These are phyloP conservation scores for Mythimna ferrago DNA, from an alignment of 2,888 invertebrate species.

Conservation along the genomic window DNA sequence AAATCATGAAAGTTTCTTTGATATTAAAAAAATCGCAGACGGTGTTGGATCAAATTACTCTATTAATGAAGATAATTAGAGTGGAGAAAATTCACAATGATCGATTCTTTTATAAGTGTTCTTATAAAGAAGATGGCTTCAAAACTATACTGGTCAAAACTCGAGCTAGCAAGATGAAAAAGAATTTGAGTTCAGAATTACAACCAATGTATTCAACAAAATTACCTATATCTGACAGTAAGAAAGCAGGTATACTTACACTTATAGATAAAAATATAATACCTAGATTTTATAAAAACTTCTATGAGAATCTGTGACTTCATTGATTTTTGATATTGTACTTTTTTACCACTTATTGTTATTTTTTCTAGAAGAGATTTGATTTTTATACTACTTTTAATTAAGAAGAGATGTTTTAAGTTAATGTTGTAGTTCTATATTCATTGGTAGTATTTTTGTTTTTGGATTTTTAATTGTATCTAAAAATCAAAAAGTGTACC, in stretches of 20 bases:
- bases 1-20: not conserved
- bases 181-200: slow-evolving; percentile 18
- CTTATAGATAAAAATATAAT: slow-evolving; percentile 10
- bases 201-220: slow-evolving; percentile 23
- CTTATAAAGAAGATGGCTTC: not conserved
- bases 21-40: not conserved
- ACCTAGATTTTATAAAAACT: no score
- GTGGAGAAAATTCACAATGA: slow-evolving; percentile 3
- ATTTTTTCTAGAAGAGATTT: slow-evolving; percentile 1
- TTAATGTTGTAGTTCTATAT: no score
- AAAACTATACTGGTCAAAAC: slow-evolving; percentile 14
- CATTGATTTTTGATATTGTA: not conserved
- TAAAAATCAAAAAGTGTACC: no score
- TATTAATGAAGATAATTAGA: slow-evolving; percentile 10
- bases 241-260: not conserved
- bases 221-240: slow-evolving; percentile 13
- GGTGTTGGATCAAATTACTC: slow-evolving; percentile 15
- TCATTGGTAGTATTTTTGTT: no score
- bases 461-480: no score
- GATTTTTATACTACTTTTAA: not conserved
- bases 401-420: no score
- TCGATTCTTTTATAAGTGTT: not conserved
- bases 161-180: slow-evolving; percentile 17
- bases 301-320: no score
- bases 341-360: not conserved